Conservation (phyloP, 2,888 invertebrate species). For the Epinotia nisella region DNA sequence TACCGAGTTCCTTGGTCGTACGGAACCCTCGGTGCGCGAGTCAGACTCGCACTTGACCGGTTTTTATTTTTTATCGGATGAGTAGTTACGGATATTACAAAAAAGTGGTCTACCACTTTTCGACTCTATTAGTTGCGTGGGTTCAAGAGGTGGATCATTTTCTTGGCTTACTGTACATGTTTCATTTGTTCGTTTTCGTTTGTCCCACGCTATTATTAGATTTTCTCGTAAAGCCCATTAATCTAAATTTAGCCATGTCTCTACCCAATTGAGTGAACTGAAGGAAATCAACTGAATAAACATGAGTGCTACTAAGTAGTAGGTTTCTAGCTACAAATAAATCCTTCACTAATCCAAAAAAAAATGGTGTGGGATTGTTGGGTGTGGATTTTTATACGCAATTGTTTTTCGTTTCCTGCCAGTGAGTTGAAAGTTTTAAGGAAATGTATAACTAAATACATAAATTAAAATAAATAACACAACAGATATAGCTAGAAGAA, state of each 20-base stretch:
- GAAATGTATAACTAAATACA: no score
- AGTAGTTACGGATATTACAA: no score
- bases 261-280: neutral
- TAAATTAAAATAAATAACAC: no score
- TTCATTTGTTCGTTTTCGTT: neutral
- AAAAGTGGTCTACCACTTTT: no score
- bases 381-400: no score
- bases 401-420: neutral
- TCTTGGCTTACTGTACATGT: neutral
- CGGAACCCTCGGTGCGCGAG: no score
- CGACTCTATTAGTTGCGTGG: no score
- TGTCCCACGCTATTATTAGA: neutral
- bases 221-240: neutral
- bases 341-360: neutral
- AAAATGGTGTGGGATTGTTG: neutral
- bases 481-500: no score
- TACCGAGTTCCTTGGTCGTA: no score
- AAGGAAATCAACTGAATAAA: conserved; percentile 16
- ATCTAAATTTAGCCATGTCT: conserved; percentile 4
- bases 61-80: no score
- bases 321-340: neutral
- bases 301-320: neutral
- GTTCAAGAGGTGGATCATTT: no score
- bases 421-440: neutral
- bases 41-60: no score